Evolutionary conservation across 2,113 vertebrate species (phyloP), one percentile per base, ranked within the genome.

Genomic region (Guaruba guarouba): DNA sequence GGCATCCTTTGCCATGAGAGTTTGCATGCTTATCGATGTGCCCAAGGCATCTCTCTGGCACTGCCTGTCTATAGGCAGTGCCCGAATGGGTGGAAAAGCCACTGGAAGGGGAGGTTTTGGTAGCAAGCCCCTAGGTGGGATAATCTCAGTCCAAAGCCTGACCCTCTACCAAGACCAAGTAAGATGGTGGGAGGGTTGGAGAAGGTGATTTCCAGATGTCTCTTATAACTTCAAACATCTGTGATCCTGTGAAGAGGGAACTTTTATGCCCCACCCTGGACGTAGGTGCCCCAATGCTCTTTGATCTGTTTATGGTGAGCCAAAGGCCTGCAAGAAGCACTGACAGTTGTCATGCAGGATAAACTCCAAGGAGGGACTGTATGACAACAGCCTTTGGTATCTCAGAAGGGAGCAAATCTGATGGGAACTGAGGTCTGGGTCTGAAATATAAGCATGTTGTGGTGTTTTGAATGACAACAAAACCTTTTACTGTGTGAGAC

Each of bases 221-320:
- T 4, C 24, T 80, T 80, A 62, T 11, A 62, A 20, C 11, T 29
- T 69, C 31, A 28, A 27, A 5, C 2, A 22, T 9, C 71, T 79
- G 48, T 66, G 31, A 23, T 75, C 48, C 33, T 52, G 39, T 39
- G 33, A 63, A 55, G 51, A 29, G 24, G 51, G 17, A 20, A 31
- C 31, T 55, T 20, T 13, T 4, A 55, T 55, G 17, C 1, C 22
- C 14, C 2, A 14, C 2, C 1, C 29, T 25, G 17, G 4, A 20
- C 28, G 15, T 6, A 67, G 24, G 10, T 76, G 19, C 7, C 31
- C 6, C 24, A 25, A 27, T 82, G 22, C 10, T 57, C 22, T 70
- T 44, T 39, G 49, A 6, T 15, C 14, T 64, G 14, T 37, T 10
- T 11, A 18, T 39, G 64, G 23, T 43, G 61, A 90, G 33, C 55